Evolutionary conservation across 2,113 vertebrate species (phyloP).

Genomic region (Prolemur simus): DNA sequence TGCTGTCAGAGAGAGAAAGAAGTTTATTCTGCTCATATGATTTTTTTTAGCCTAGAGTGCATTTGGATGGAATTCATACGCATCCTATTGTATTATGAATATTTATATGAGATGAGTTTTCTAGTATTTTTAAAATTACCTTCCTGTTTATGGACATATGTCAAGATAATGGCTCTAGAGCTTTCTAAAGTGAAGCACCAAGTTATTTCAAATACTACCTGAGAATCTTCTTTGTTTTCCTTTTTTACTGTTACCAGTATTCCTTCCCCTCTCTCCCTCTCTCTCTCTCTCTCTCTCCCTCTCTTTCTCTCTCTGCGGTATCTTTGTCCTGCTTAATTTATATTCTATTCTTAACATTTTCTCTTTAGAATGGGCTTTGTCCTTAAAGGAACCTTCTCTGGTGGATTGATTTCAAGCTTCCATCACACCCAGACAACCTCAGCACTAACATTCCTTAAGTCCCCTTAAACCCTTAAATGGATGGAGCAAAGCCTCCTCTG

Average conservation of each 20-base stretch:
- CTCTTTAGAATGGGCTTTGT: background rate
- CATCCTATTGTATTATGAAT: background rate
- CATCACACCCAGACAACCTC: background rate
- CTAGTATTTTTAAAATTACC: background rate
- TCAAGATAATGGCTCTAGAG: background rate
- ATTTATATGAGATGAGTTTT: background rate
- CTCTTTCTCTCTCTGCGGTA: background rate
- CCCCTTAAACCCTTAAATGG: background rate
- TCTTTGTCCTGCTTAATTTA: background rate
- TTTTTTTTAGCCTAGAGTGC: background rate
- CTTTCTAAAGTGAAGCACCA: background rate
- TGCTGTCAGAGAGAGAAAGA: background rate
- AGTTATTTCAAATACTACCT: background rate
- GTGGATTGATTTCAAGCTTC: background rate
- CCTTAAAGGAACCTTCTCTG: background rate
- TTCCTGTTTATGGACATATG: background rate
- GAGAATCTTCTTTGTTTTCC: background rate
- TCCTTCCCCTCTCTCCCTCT: background rate
- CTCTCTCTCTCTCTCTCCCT: background rate
- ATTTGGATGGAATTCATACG: background rate
- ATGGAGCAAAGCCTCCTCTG: background rate
- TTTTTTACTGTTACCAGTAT: background rate
- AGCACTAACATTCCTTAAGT: background rate
- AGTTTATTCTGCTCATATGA: background rate
- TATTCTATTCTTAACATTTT: background rate